Percentiles rank a stretch among this genome's conserved stretches.
Evolutionary conservation across 2,113 vertebrate genomes (phyloP).

Genomic region (Bungarus multicinctus): DNA sequence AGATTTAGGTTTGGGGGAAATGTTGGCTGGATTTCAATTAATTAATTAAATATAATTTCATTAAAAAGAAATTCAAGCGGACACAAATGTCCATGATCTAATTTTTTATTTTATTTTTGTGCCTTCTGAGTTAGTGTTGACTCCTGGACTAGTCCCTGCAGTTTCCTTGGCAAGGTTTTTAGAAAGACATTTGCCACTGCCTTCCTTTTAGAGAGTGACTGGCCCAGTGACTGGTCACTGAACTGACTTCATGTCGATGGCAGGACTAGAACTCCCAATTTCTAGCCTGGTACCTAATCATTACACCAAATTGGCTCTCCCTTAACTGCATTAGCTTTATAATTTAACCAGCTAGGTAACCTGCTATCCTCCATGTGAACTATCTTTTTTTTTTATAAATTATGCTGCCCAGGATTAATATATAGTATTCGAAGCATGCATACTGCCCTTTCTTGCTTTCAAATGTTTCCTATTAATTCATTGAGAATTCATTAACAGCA

Average conservation of each 20-base stretch:
- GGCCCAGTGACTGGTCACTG: background rate
- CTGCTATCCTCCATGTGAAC: background rate
- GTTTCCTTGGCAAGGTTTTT: background rate
- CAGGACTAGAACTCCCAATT: background rate
- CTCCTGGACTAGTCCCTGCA: background rate
- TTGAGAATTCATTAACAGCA: conserved; percentile 32
- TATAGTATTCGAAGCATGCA: background rate
- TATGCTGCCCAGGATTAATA: background rate
- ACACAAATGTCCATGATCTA: conserved; percentile 2
- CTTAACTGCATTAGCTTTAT: background rate
- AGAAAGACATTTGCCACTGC: background rate
- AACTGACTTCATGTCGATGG: background rate
- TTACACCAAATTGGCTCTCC: background rate
- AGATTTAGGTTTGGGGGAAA: conserved; percentile 42
- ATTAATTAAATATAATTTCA: background rate
- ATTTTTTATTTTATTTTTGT: background rate
- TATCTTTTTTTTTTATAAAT: background rate
- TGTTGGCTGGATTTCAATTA: conserved; percentile 29
- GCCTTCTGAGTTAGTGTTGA: background rate
- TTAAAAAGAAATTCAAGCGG: conserved; percentile 28
- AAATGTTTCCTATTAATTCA: conserved; percentile 24
- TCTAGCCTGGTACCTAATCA: background rate
- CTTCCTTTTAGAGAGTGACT: background rate
- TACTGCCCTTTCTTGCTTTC: background rate
- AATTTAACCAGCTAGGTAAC: background rate